Base-by-base conservation (phyloP, 2,888 invertebrate species). In the Zhuqinia jingwanae region DNA sequence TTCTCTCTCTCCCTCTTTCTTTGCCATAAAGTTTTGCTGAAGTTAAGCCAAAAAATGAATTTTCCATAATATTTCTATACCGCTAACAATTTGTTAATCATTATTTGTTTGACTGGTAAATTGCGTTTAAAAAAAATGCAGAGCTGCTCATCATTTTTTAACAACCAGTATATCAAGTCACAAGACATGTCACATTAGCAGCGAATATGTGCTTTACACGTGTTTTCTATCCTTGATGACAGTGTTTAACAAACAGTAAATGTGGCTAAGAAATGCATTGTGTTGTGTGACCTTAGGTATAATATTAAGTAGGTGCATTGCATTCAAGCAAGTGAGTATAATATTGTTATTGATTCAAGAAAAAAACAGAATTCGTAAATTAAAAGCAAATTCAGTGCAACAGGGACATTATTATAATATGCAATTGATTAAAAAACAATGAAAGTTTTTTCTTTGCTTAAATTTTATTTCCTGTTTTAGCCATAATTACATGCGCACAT, bases 1-100 rank as follows among this genome's bases (percentile, higher is more conserved):
- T 20, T 58, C 22, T 22, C 11, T 58, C 58, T 58, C 58, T 1
- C n/a, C 17, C n/a, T n/a, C n/a, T n/a, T 8, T 53, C 17, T 1
- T 53, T 53, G 53, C 53, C 17, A n/a, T 53, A 20, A 17, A 20
- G 53, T 53, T 20, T 58, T 13, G 25, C 58, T 58, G 58, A 22
- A 17, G 22, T 22, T 11, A 11, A 2, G 58, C 11, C 2, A 2
- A 58, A 20, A 13, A 27, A 63, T 30, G 30, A 15, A 63, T 30
- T n/a, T 30, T 50, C 20, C 36, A 36, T 17, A 77, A 30, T 73
- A 65, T 65, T 58, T 42, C 30, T 25, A 42, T 70, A 56, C 45
- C 50, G 58, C 81, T 58, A 22, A 50, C 81, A 73, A 36, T 79
- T 79, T 79, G 42, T 50, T 79, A 50, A 79, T 65, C 65, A 65